Evolutionary conservation across 2,113 vertebrate genomes (phyloP).

Genomic region (Ceratotherium simum): DNA sequence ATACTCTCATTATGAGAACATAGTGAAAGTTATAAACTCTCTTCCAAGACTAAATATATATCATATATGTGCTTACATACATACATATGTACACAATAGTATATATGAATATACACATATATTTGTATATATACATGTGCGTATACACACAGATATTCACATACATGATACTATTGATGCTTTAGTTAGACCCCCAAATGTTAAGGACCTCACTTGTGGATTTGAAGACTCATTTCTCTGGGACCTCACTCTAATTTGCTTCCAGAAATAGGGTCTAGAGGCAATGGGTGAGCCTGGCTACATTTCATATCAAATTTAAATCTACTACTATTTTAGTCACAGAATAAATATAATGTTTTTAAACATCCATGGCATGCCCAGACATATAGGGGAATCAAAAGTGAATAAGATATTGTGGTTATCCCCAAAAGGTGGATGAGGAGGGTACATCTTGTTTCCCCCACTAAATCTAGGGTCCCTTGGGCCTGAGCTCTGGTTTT

Average conservation of each 20-base stretch:
- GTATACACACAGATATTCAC: background rate
- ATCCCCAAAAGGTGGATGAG: background rate
- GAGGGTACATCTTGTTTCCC: background rate
- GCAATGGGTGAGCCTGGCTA: background rate
- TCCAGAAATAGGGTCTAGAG: background rate
- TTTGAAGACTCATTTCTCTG: background rate
- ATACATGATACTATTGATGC: background rate
- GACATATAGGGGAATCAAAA: background rate
- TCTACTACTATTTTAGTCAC: background rate
- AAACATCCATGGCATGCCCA: background rate
- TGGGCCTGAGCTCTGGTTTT: background rate
- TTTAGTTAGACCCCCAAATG: background rate
- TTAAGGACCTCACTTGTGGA: background rate
- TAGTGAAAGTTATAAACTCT: background rate
- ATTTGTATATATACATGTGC: background rate
- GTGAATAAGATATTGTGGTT: background rate
- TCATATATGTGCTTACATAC: background rate
- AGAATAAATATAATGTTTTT: background rate
- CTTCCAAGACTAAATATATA: background rate
- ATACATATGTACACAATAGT: background rate
- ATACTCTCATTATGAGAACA: background rate
- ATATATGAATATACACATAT: background rate
- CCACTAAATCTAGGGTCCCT: background rate
- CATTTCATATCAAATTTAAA: conserved; percentile 20
- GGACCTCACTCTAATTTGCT: background rate